Conservation (phyloP, 2,888 invertebrate species). For the Parasteatoda lunata region DNA sequence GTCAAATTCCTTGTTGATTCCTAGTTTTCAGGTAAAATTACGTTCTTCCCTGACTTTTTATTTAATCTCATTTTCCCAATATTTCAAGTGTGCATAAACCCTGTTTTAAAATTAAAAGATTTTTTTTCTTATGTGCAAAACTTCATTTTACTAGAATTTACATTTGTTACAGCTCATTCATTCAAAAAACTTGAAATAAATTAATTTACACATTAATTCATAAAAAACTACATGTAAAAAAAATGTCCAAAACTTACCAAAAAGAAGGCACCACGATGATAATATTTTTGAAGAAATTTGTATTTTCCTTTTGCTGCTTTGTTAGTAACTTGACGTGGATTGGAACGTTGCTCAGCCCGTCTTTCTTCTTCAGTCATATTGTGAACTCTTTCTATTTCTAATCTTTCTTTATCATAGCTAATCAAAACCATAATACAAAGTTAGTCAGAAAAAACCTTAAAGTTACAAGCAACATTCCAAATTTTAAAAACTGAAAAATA, state of each 20-base stretch:
- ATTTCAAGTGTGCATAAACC: no score
- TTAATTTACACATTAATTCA: no score
- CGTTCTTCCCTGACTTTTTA: no score
- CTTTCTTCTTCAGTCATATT: conserved; percentile 98
- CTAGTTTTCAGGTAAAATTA: no score
- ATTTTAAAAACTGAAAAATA: no score
- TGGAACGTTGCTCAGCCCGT: conserved; percentile 87
- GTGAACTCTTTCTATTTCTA: conserved; percentile 91
- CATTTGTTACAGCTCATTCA: no score
- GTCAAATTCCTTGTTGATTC: no score
- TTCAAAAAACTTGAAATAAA: no score
- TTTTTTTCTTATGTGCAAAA: no score
- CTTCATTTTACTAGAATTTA: no score
- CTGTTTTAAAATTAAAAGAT: no score
- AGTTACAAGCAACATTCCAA: not conserved
- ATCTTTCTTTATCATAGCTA: conserved; percentile 88
- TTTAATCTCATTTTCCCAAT: no score
- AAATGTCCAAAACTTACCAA: conserved; percentile 78
- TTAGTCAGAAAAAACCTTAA: not conserved
- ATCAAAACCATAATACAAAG: not conserved
- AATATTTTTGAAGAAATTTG: conserved; percentile 99
- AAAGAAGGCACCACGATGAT: conserved; percentile 99
- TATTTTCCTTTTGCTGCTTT: conserved; percentile 98
- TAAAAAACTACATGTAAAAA: not conserved
- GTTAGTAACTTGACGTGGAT: conserved; percentile 94